A percentile compares a stretch with the other conserved stretches of the same genome.
Evolutionary conservation across 2,797 vertebrate species (phyloP).

Genomic region (Moxostoma hubbsi): DNA sequence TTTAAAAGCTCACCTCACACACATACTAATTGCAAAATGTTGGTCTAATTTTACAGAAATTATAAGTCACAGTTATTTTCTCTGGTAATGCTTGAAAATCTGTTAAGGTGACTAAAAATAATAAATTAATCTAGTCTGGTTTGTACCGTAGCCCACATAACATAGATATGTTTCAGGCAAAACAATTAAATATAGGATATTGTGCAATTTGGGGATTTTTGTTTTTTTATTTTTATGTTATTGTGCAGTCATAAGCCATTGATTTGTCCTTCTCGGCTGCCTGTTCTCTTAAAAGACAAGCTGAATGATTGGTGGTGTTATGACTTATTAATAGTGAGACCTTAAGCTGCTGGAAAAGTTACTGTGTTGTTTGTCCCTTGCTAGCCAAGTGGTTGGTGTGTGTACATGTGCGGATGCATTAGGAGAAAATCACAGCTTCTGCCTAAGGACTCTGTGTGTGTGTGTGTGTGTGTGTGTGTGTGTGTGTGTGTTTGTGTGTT

Average conservation of each 20-base stretch:
- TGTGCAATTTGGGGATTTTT: too few species aligned
- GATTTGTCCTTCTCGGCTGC: constrained; percentile 28
- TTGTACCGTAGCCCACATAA: too few species aligned
- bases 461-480: too few species aligned
- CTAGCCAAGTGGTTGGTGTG: constrained; percentile 32
- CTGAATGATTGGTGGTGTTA: constrained; percentile 45
- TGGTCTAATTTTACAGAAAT: too few species aligned
- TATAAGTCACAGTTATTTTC: too few species aligned
- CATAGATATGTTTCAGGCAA: too few species aligned
- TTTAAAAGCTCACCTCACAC: too few species aligned
- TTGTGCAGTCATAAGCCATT: constrained; percentile 2
- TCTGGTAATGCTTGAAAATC: too few species aligned
- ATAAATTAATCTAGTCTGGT: too few species aligned
- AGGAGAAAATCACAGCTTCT: constrained; percentile 46
- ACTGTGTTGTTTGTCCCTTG: constrained; percentile 41
- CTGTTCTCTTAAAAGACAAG: constrained; percentile 39
- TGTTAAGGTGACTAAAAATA: too few species aligned
- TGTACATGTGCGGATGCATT: constrained; percentile 52
- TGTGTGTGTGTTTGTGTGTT: neutral
- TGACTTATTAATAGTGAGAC: constrained; percentile 50
- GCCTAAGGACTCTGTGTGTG: constrained; percentile 28
- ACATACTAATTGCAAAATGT: too few species aligned
- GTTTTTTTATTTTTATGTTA: neutral
- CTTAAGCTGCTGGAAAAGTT: constrained; percentile 43
- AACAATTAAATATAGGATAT: too few species aligned